Evolutionary conservation across 1,140 invertebrate genomes (phyloP).

Genomic region (Agrypnia vestita): DNA sequence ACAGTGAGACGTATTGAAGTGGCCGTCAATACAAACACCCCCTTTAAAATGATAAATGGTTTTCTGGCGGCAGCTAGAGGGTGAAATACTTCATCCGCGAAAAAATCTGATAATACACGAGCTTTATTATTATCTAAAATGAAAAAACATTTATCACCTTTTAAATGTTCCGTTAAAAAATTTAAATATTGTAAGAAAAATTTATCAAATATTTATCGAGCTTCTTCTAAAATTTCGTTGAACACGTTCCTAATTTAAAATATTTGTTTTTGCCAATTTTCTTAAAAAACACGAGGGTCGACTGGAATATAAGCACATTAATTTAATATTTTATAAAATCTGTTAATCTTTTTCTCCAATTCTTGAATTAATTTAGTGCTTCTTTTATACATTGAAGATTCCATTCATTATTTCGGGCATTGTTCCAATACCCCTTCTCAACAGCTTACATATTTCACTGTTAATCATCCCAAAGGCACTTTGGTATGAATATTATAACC

Average conservation of each 20-base stretch:
- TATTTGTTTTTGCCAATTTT: constrained; percentile 23
- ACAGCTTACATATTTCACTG: no score
- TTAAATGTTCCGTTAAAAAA: constrained; percentile 22
- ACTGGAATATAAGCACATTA: background rate
- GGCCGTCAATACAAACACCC: constrained; percentile 54
- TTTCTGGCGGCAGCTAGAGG: constrained; percentile 47
- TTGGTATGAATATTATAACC: no score
- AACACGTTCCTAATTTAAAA: constrained; percentile 13
- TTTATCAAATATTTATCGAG: constrained; percentile 31
- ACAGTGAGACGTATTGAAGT: constrained; percentile 17
- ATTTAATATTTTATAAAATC: no score
- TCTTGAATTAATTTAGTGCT: no score
- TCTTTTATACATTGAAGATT: no score
- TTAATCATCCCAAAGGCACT: no score
- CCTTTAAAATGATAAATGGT: constrained; percentile 56
- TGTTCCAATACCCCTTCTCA: no score
- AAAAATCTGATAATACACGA: constrained; percentile 23
- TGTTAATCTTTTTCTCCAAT: no score
- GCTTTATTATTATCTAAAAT: constrained; percentile 35
- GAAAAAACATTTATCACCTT: constrained; percentile 33
- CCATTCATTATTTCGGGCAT: no score
- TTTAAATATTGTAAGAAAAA: constrained; percentile 33
- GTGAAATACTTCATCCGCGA: constrained; percentile 25
- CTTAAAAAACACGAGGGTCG: background rate
- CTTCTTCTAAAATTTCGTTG: constrained; percentile 17